Conservation (phyloP, 2,113 vertebrate species). For the Columbina picui region DNA sequence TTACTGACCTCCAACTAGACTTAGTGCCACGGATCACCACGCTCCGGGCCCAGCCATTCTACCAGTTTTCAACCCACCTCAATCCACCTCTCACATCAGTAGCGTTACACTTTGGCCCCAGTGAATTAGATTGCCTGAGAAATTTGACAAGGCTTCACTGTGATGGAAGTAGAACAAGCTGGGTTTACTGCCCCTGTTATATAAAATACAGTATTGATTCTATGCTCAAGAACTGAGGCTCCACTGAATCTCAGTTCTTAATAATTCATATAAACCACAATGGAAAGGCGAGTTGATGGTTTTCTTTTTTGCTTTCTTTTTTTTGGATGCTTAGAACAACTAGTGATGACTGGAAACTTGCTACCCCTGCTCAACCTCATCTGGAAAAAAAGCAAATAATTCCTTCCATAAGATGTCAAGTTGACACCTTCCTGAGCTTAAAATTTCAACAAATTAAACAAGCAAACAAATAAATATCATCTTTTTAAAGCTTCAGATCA, state of each 20-base stretch:
- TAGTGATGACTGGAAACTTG: constrained; percentile 12
- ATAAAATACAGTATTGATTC: constrained; percentile 67
- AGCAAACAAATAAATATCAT: constrained; percentile 52
- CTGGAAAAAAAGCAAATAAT: background rate
- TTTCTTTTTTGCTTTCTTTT: background rate
- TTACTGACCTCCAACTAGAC: background rate
- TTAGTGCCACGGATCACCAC: background rate
- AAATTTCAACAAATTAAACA: constrained; percentile 54
- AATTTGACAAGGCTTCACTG: constrained; percentile 4
- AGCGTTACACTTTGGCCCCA: background rate
- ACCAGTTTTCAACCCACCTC: background rate
- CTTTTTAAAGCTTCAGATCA: constrained; percentile 43
- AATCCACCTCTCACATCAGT: background rate
- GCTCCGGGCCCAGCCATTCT: background rate
- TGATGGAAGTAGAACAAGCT: constrained; percentile 18
- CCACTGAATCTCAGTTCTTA: constrained; percentile 47
- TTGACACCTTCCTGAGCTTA: constrained; percentile 9
- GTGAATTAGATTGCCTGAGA: constrained; percentile 14
- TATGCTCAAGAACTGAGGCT: constrained; percentile 22
- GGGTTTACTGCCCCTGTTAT: constrained; percentile 36
- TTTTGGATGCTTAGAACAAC: constrained; percentile 43
- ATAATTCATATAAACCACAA: constrained; percentile 64
- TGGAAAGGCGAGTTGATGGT: constrained; percentile 50
- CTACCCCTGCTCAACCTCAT: constrained; percentile 12
- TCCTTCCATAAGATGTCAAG: background rate